Percentiles rank a stretch among this genome's conserved stretches.
Evolutionary conservation across 2,113 vertebrate species (phyloP).

Genomic region (Rhynchopsitta pachyrhyncha): DNA sequence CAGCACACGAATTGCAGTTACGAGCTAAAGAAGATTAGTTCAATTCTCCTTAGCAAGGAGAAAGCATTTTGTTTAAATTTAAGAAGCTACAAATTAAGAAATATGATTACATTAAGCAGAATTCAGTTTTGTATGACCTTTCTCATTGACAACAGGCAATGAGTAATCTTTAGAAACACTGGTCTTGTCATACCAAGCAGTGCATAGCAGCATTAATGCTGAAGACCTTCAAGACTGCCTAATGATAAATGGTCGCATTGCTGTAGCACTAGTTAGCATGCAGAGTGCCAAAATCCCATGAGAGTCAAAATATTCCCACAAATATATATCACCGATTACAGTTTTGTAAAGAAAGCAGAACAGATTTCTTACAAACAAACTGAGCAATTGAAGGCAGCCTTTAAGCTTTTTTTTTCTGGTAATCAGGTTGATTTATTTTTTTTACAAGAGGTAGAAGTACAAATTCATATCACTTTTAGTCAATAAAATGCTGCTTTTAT

Average conservation of each 20-base stretch:
- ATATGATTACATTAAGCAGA: slow-evolving; percentile 20
- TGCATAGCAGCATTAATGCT: neutral
- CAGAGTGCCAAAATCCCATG: slow-evolving; percentile 23
- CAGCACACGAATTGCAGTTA: neutral
- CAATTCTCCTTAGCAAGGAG: neutral
- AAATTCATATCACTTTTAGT: slow-evolving; percentile 37
- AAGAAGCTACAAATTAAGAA: slow-evolving; percentile 45
- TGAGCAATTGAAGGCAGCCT: slow-evolving; percentile 24
- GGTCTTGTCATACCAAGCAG: slow-evolving; percentile 25
- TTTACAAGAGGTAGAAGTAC: neutral
- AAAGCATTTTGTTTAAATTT: slow-evolving; percentile 32
- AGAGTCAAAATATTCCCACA: slow-evolving; percentile 38
- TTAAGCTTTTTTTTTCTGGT: slow-evolving; percentile 19
- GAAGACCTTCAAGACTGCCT: slow-evolving; percentile 28
- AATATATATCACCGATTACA: slow-evolving; percentile 38
- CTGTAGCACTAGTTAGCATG: slow-evolving; percentile 15
- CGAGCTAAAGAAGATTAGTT: neutral
- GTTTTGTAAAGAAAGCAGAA: slow-evolving; percentile 45
- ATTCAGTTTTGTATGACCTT: slow-evolving; percentile 38
- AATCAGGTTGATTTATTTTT: slow-evolving; percentile 48
- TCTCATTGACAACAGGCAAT: neutral
- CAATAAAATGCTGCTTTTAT: slow-evolving; percentile 45
- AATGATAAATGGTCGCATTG: slow-evolving; percentile 18
- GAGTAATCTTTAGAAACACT: slow-evolving; percentile 42
- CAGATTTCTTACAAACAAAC: slow-evolving; percentile 60